Evolutionary conservation across 2,797 vertebrate species (phyloP).

Genomic region (Amblyopsis hoosieri): DNA sequence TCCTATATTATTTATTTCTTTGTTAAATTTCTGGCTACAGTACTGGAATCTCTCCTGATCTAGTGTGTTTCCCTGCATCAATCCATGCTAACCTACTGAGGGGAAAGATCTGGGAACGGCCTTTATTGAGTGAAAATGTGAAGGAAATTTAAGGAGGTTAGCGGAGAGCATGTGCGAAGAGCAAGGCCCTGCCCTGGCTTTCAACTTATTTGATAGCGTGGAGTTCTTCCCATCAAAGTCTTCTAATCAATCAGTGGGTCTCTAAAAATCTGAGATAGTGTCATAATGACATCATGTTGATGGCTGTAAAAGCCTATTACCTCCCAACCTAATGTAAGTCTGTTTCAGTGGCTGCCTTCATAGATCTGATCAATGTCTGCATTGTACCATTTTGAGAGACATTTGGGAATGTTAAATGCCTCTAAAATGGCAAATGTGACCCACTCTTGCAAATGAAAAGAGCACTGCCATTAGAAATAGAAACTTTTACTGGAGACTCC

Average conservation of each 20-base stretch:
- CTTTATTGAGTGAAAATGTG: conserved; percentile 60
- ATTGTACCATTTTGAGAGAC: conserved; percentile 33
- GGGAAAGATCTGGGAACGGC: conserved; percentile 50
- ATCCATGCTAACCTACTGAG: conserved; percentile 58
- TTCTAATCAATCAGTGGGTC: conserved; percentile 62
- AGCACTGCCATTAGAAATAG: conserved; percentile 46
- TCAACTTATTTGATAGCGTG: conserved; percentile 55
- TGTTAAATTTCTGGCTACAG: conserved; percentile 7
- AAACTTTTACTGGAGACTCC: conserved; percentile 53
- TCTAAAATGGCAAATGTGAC: conserved; percentile 53
- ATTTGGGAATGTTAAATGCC: conserved; percentile 57
- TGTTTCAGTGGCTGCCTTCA: conserved; percentile 33
- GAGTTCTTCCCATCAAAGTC: conserved; percentile 50
- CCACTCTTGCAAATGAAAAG: conserved; percentile 59
- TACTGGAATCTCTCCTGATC: conserved; percentile 52
- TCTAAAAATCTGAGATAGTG: conserved; percentile 47
- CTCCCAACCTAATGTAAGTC: conserved; percentile 17
- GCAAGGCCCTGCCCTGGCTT: conserved; percentile 41
- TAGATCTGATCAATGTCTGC: conserved; percentile 29
- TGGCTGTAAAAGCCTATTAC: conserved; percentile 50
- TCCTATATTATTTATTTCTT: conserved; percentile 33
- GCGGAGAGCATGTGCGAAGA: conserved; percentile 28
- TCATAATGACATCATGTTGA: conserved; percentile 53
- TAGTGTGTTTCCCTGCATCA: conserved; percentile 46
- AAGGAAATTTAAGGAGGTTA: conserved; percentile 40